Base-by-base conservation (phyloP, 2,888 invertebrate genomes). In the Caenorhabditis becei region DNA sequence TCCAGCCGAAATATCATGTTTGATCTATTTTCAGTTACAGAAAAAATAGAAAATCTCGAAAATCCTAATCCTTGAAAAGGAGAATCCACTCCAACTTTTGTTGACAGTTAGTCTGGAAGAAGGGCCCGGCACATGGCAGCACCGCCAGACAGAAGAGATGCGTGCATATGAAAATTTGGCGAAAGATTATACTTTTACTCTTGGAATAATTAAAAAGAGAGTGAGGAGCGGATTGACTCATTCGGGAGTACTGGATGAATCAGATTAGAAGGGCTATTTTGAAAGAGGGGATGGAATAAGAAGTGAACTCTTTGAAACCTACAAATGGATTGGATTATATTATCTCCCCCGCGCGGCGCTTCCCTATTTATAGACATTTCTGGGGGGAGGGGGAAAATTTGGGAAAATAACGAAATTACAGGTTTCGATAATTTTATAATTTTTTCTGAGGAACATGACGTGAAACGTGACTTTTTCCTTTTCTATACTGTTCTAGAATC, bases 281-380 rank as follows among this genome's bases (percentile, higher is more conserved):
- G 44, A n/a, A 41, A 14, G 14, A 14, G 61, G 16, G 51, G 10
- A 35, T 41, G 24, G 20, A 51, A 37, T 23, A 3, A 26, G 32
- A 24, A 54, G 24, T 74, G 72, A 58, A 74, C 72, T 74, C 37
- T 49, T 26, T 58, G 72, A 58, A 65, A 44, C 63, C 44, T 24
- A 62, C 35, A 41, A 41, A 44, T 35, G 56, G 65, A 65, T 28
- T 62, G 65, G 65, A 74, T 74, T 74, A 74, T 74, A 74, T 74
- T 74, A 74, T 74, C 72, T 74, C 72, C 63, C 72, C 72, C 72
- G 56, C 58, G 47, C 41, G 11, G 41, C 41, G 2, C 37, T n/a
- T 11, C 58, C 20, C 41, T 41, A 41, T 41, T 41, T 41, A 41
- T 41, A 41, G 41, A 14, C 14, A 23, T 69, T 32, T 32, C 58